A percentile compares a stretch with the other conserved stretches of the same genome.
Conservation (phyloP, 2,797 vertebrate species). For the Urocyon cinereoargenteus region DNA sequence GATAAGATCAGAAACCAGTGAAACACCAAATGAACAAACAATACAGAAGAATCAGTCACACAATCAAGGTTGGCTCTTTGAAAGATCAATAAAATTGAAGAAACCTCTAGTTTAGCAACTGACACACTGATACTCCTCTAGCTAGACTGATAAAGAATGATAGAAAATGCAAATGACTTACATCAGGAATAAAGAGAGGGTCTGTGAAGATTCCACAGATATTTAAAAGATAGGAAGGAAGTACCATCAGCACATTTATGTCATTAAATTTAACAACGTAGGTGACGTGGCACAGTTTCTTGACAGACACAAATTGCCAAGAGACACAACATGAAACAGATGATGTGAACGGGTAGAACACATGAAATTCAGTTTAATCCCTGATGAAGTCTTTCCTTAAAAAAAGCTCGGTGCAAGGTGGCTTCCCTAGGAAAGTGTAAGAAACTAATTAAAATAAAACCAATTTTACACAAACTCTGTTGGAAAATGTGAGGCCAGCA, state of each 20-base stretch:
- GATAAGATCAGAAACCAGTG: not conserved
- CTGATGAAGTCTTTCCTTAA: not conserved
- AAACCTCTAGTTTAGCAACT: not conserved
- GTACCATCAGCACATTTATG: not conserved
- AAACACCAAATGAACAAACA: not conserved
- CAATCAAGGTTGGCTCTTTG: not conserved
- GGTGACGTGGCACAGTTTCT: not conserved
- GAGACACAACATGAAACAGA: constrained; percentile 25
- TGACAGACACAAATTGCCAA: not conserved
- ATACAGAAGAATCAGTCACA: not conserved
- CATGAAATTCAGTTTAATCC: not conserved
- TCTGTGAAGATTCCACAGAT: not conserved
- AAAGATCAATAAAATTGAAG: constrained; percentile 9
- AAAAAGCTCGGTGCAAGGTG: not conserved
- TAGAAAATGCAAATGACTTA: not conserved
- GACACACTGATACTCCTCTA: not conserved
- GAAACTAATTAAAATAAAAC: not conserved
- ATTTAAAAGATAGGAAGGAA: not conserved
- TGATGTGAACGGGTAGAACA: not conserved
- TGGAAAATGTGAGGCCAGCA: not conserved
- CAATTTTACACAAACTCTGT: not conserved
- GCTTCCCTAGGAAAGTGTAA: not conserved
- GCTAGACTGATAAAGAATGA: not conserved
- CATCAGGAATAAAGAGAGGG: not conserved
- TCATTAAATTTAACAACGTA: not conserved